Conservation (phyloP, 1,140 invertebrate species). For the Leptopilina boulardi region DNA sequence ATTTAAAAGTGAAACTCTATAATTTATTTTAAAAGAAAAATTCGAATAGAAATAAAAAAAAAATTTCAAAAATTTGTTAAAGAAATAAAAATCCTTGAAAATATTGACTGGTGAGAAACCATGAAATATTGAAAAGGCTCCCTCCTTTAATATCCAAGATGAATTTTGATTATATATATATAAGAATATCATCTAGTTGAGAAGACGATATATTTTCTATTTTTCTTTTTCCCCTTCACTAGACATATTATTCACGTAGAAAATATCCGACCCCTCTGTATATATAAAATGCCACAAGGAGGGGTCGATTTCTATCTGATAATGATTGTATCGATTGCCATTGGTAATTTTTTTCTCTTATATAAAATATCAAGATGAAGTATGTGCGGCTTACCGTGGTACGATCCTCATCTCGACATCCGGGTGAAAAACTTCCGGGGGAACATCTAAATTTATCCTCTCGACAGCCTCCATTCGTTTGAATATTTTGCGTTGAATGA, state of each 20-base stretch:
- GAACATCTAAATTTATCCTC: constrained; percentile 71
- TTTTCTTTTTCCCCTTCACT: not conserved
- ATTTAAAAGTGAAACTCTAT: too few relatives aligned
- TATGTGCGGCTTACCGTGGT: not conserved
- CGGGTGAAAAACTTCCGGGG: constrained; percentile 67
- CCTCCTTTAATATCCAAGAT: too few relatives aligned
- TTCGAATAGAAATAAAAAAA: too few relatives aligned
- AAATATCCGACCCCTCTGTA: not conserved
- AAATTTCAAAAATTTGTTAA: too few relatives aligned
- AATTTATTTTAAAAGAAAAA: too few relatives aligned
- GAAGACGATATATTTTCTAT: not conserved
- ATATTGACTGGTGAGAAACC: too few relatives aligned
- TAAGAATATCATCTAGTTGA: too few relatives aligned
- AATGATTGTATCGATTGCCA: not conserved
- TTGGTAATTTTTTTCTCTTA: not conserved
- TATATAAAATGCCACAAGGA: not conserved
- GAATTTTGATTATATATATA: too few relatives aligned
- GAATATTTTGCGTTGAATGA: constrained; percentile 36
- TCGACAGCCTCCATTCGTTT: constrained; percentile 54
- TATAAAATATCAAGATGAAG: not conserved
- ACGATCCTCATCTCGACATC: constrained; percentile 67
- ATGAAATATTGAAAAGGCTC: too few relatives aligned
- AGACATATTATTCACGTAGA: not conserved
- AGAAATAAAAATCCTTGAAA: too few relatives aligned
- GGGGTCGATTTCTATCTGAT: not conserved